These are phyloP conservation scores for Characodon lateralis DNA, from an alignment of 2,797 vertebrate genomes.

Conservation along the genomic window DNA sequence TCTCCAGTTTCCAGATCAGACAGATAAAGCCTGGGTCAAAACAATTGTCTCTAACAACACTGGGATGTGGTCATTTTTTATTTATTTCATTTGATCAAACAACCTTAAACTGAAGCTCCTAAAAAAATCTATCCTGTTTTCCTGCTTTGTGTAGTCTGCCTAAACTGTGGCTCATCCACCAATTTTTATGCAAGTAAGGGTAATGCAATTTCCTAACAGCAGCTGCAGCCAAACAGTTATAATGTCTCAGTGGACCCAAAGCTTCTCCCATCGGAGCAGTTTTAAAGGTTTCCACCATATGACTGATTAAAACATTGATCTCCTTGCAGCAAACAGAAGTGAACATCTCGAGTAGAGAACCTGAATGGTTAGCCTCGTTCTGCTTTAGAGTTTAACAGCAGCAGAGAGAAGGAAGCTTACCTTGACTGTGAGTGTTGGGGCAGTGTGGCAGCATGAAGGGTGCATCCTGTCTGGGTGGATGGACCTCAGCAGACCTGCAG, in stretches of 20 bases:
- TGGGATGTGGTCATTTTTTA: neutral
- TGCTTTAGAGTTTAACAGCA: neutral
- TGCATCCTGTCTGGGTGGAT: constrained; percentile 57
- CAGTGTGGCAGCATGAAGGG: constrained; percentile 27
- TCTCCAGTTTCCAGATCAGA: neutral
- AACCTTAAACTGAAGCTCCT: neutral
- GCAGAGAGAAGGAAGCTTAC: constrained; percentile 39
- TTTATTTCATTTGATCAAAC: neutral
- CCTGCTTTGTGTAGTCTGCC: neutral
- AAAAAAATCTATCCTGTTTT: neutral
- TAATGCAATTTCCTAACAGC: neutral
- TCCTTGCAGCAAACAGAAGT: neutral
- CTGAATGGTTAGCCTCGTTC: neutral
- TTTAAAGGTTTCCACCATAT: neutral
- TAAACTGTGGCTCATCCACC: neutral
- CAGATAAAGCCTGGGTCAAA: no score
- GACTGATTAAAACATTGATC: neutral
- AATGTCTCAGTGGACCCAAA: neutral
- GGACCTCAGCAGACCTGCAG: constrained; percentile 6
- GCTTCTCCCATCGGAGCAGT: neutral
- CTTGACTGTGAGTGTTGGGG: constrained; percentile 42
- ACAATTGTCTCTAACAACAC: neutral
- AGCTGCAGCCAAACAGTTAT: neutral
- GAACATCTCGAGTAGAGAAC: neutral
- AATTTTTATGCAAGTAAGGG: neutral